Evolutionary conservation across 2,888 invertebrate genomes (phyloP).

Genomic region (Caenorhabditis panamensis): DNA sequence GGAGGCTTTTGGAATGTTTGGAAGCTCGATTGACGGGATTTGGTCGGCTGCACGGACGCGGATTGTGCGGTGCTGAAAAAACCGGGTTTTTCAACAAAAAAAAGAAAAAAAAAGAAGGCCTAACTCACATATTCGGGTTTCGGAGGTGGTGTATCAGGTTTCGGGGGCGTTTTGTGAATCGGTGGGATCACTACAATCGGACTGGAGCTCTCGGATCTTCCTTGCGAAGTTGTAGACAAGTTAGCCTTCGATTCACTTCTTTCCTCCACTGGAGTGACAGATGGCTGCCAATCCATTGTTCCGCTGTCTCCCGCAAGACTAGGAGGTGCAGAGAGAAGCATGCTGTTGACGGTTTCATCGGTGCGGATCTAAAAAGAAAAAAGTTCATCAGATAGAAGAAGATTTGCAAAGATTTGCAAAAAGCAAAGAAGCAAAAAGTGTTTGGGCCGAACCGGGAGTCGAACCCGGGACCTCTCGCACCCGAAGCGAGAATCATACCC

Average conservation of each 20-base stretch:
- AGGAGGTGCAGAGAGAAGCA: slow-evolving; percentile 58
- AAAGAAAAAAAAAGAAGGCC: no score
- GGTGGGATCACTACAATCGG: slow-evolving; percentile 29
- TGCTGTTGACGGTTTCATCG: slow-evolving; percentile 59
- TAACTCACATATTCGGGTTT: slow-evolving; percentile 37
- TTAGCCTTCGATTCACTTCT: slow-evolving; percentile 43
- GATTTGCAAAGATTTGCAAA: no score
- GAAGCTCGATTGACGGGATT: slow-evolving; percentile 71
- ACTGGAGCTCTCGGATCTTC: slow-evolving; percentile 40
- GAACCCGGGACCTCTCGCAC: slow-evolving; percentile 81
- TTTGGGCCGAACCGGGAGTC: slow-evolving; percentile 78
- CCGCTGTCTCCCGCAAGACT: slow-evolving; percentile 51
- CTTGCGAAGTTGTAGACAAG: slow-evolving; percentile 2
- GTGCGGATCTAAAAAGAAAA: slow-evolving; percentile 46
- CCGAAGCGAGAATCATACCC: slow-evolving; percentile 81
- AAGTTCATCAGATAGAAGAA: no score
- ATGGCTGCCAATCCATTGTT: slow-evolving; percentile 59
- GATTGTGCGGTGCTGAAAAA: slow-evolving; percentile 48
- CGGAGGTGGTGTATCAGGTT: slow-evolving; percentile 30
- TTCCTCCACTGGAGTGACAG: slow-evolving; percentile 53
- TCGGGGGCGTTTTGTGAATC: slow-evolving; percentile 10
- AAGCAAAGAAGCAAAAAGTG: slow-evolving; percentile 43
- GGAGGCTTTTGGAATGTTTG: slow-evolving; percentile 68
- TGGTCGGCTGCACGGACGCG: slow-evolving; percentile 66
- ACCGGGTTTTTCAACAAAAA: not conserved